These are phyloP conservation scores for Dryadula phaetusa DNA, from an alignment of 2,888 invertebrate species.

Conservation along the genomic window DNA sequence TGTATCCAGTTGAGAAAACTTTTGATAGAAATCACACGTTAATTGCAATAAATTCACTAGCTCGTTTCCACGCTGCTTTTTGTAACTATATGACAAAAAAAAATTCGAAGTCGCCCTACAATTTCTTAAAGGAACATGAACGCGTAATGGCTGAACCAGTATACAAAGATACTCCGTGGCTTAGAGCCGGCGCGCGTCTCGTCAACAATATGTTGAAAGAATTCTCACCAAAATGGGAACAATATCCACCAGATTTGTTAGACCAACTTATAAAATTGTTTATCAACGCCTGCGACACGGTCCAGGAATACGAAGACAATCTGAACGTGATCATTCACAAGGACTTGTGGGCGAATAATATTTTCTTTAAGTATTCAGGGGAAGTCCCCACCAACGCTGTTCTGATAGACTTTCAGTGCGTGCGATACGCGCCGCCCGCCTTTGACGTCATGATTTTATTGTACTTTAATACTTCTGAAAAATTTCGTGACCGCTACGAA, in stretches of 20 bases:
- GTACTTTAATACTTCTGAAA: constrained; percentile 60
- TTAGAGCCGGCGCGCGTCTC: constrained; percentile 63
- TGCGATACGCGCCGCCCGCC: constrained; percentile 68
- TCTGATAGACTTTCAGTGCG: constrained; percentile 69
- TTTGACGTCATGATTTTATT: constrained; percentile 67
- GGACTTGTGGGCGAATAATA: constrained; percentile 73
- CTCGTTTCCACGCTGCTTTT: constrained; percentile 69
- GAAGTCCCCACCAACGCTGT: constrained; percentile 59
- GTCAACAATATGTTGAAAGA: constrained; percentile 57
- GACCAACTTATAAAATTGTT: constrained; percentile 52
- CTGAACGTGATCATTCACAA: constrained; percentile 69
- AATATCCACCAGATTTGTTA: constrained; percentile 53
- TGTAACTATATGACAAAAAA: constrained; percentile 62
- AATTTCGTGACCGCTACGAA: constrained; percentile 61
- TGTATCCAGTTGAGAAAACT: constrained; percentile 50
- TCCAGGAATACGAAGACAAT: constrained; percentile 56
- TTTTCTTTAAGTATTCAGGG: constrained; percentile 66
- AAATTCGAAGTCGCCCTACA: constrained; percentile 48
- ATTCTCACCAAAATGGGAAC: constrained; percentile 58
- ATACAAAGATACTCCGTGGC: constrained; percentile 61
- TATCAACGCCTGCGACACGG: constrained; percentile 57
- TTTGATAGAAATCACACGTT: constrained; percentile 60
- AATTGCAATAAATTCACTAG: constrained; percentile 55
- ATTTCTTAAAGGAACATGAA: constrained; percentile 54
- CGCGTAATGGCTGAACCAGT: constrained; percentile 57